Evolutionary conservation across 2,888 invertebrate species (phyloP), one percentile per base, ranked within the genome.

Genomic region (Meliscaeva auricollis): DNA sequence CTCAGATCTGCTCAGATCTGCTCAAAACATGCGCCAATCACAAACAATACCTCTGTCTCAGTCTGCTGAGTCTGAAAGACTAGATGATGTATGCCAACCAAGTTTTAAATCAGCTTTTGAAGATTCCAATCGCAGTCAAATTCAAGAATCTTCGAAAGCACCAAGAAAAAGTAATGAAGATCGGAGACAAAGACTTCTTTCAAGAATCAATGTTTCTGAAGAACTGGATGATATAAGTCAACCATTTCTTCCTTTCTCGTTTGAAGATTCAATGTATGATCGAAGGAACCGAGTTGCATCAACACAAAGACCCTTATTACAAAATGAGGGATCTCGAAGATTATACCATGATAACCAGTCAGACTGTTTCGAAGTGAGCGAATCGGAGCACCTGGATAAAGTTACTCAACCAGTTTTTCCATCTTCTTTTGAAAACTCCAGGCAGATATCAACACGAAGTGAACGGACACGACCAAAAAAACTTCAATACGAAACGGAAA

Each of bases 141-240:
- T 17, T 17, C 54, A 32, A 15, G 32, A 20, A 32, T 13, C 9
- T 15, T 30, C n/a, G 5, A 11, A 17, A 9, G 11, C 7, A 2
- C 20, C 9, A 2, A 5, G 11, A 35, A 30, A 30, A 30, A 30
- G 9, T 4, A 15, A 30, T 15, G 4, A 54, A 30, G 26, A n/a
- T n/a, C 50, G 35, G n/a, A 41, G 52, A 38, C 13, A 26, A 30
- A 74, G 15, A 20, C 13, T 52, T 41, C 9, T 54, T 8, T 64
- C 62, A 0, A 41, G 62, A 20, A 9, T 44, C 2, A 9, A 54
- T 30, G 4, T 5, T 0, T 17, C 35, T 9, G 62, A 64, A 22
- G 26, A 5, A n/a, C 20, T 74, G 0, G 62, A 74, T 7, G 22
- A 74, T 30, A n/a, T 74, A 8, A 17, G 50, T 22, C 60, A 73